These are phyloP conservation scores for Pseudomyrmex cubaensis DNA, from an alignment of 1,140 invertebrate genomes.

Conservation along the genomic window DNA sequence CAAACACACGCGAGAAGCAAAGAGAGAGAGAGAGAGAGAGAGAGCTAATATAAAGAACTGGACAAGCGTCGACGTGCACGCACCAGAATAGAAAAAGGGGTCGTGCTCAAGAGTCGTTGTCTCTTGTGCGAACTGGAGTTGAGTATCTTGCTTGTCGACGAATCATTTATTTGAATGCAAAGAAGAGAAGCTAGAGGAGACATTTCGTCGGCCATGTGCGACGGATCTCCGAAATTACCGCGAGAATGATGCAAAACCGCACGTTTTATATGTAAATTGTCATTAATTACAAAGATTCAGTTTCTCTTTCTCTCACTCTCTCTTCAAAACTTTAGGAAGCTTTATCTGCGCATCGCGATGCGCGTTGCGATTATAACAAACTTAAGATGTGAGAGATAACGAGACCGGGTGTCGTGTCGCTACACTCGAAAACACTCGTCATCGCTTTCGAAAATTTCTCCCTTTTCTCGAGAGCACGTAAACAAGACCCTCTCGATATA, in stretches of 20 bases:
- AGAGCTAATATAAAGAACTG: conserved; percentile 44
- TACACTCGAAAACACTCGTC: conserved; percentile 44
- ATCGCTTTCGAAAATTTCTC: conserved; percentile 74
- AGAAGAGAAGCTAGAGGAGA: neutral
- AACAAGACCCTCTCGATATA: neutral
- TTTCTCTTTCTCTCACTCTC: too few relatives aligned
- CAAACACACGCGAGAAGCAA: neutral
- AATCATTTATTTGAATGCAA: conserved; percentile 65
- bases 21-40: neutral
- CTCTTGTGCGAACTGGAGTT: conserved; percentile 50
- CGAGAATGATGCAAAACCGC: neutral
- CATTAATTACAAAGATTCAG: too few relatives aligned
- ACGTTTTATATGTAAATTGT: too few relatives aligned
- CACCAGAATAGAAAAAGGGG: conserved; percentile 63
- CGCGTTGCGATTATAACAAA: conserved; percentile 23
- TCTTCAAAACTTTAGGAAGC: too few relatives aligned
- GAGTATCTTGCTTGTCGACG: conserved; percentile 62
- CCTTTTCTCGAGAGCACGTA: conserved; percentile 59
- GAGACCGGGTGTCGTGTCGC: neutral
- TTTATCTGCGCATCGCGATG: neutral
- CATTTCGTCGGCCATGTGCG: neutral
- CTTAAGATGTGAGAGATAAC: neutral
- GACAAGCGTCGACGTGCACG: conserved; percentile 47
- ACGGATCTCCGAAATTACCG: neutral
- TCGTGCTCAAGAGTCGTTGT: conserved; percentile 68